Percentiles rank a stretch among this genome's conserved stretches.
phyloP scores from a whole-genome alignment of 2,113 vertebrate species.

The Micronisus gabar region DNA sequence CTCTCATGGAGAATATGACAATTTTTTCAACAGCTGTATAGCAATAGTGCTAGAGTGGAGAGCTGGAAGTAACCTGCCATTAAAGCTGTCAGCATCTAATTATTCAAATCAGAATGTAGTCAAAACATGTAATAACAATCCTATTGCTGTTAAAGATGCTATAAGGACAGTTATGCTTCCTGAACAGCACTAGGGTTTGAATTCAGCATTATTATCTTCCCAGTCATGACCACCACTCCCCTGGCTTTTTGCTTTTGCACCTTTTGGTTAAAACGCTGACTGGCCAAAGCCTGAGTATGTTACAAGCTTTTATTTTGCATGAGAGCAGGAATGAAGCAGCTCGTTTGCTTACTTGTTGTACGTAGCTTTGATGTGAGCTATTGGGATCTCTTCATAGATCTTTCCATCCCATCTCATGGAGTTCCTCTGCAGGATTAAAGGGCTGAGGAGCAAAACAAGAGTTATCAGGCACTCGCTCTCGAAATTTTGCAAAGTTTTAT shows the following conservation, averaged over 20 bases:
- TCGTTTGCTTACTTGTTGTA: conserved; percentile 90
- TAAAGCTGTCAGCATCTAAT: not conserved
- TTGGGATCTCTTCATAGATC: conserved; percentile 87
- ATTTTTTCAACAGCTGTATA: not conserved
- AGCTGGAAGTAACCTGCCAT: not conserved
- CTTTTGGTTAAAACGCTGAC: not conserved
- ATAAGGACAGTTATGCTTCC: not conserved
- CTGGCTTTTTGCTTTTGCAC: not conserved
- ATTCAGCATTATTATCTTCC: not conserved
- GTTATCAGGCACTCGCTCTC: not conserved
- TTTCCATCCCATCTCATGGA: conserved; percentile 84
- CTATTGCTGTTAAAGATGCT: not conserved
- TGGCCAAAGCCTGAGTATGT: fast-evolving
- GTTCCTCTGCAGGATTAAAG: conserved; percentile 79
- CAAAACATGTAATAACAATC: not conserved
- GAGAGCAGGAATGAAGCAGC: not conserved
- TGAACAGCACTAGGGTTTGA: not conserved
- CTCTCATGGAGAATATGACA: not conserved
- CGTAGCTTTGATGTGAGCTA: conserved; percentile 90
- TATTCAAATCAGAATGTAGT: not conserved
- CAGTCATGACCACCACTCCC: not conserved
- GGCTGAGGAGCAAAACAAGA: conserved; percentile 68
- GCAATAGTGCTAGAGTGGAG: not conserved
- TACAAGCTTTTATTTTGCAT: not conserved
- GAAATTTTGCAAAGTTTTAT: not conserved